These are phyloP conservation scores for Myrmophylax atrothorax DNA, from an alignment of 2,113 vertebrate genomes.

Conservation along the genomic window DNA sequence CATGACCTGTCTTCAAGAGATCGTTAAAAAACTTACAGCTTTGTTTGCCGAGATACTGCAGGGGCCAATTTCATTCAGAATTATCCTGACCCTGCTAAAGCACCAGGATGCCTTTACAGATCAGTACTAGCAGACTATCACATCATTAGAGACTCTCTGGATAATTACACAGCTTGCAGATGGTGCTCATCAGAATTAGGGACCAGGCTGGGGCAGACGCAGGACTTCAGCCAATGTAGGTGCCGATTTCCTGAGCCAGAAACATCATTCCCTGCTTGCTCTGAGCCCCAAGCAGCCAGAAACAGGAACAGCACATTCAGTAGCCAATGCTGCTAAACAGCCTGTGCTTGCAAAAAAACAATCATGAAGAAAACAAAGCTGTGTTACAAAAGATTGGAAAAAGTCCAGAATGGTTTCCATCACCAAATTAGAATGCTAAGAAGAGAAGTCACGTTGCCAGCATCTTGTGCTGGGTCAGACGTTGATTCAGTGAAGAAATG, in stretches of 20 bases:
- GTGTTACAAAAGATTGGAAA: background rate
- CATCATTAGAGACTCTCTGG: background rate
- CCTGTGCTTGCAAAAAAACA: background rate
- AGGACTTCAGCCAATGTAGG: background rate
- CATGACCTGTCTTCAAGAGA: background rate
- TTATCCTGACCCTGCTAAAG: background rate
- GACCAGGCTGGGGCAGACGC: background rate
- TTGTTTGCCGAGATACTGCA: background rate
- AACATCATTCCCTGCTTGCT: background rate
- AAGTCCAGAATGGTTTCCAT: background rate
- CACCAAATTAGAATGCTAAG: background rate
- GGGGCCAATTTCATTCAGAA: background rate
- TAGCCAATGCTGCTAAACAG: background rate
- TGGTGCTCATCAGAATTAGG: background rate
- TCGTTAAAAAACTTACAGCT: constrained; percentile 42
- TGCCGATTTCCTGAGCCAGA: constrained; percentile 4
- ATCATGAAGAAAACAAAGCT: background rate
- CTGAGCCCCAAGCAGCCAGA: background rate
- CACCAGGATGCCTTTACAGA: constrained; percentile 8
- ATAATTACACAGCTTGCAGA: background rate
- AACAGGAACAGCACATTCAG: background rate
- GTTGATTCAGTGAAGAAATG: background rate
- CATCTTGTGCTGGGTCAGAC: background rate
- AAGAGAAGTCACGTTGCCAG: background rate
- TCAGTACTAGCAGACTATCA: background rate